These are phyloP conservation scores for Operophtera brumata DNA, from an alignment of 2,888 invertebrate species.

Conservation along the genomic window DNA sequence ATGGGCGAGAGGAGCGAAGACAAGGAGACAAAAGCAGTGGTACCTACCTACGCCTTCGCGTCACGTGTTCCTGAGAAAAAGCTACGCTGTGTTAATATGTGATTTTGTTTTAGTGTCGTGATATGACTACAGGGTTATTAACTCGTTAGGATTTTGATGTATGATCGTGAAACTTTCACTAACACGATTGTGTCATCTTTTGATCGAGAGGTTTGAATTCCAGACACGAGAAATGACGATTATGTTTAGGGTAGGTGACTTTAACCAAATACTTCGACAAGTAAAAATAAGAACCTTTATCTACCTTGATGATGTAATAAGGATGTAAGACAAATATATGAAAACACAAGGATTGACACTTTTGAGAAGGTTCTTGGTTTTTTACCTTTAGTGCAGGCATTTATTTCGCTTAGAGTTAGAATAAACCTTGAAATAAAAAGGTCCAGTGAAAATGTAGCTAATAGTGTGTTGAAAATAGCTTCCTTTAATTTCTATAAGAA, in stretches of 20 bases:
- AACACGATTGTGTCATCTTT: background rate
- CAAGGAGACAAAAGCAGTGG: conserved; percentile 64
- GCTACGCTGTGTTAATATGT: conserved; percentile 89
- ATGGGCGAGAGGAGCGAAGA: conserved; percentile 72
- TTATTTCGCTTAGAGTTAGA: background rate
- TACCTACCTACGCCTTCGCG: conserved; percentile 83
- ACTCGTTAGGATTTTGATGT: background rate
- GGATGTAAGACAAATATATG: background rate
- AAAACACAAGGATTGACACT: background rate
- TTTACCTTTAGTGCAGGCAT: conserved; percentile 1
- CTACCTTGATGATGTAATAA: no score
- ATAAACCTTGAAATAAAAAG: background rate
- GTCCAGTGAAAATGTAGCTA: conserved; percentile 5
- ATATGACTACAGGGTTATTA: background rate
- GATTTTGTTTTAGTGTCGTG: conserved; percentile 45
- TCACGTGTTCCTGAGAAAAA: conserved; percentile 87
- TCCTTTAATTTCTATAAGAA: background rate
- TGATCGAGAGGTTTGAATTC: background rate
- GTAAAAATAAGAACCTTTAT: no score
- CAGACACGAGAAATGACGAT: background rate
- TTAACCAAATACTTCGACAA: background rate
- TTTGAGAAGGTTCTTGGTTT: background rate
- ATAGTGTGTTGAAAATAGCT: background rate
- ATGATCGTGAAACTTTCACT: background rate
- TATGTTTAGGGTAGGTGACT: background rate